A percentile compares a stretch with the other conserved stretches of the same genome.
Conservation (phyloP, 2,888 invertebrate species). For the Enoplolaimus lenunculus region DNA sequence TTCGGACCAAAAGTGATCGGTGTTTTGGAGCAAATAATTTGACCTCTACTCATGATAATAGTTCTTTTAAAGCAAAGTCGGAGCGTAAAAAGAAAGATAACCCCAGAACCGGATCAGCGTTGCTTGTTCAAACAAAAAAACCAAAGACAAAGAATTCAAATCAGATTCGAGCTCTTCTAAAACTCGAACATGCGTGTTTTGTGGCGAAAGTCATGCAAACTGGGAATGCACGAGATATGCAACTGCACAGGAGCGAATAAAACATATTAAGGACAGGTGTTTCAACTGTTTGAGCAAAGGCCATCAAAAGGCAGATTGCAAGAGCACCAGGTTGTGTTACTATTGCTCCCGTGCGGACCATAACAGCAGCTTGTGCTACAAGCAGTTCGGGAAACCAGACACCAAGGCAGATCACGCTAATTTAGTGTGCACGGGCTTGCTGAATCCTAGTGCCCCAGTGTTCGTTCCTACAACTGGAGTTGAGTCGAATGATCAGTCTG, state of each 20-base stretch:
- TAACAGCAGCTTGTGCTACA: not conserved
- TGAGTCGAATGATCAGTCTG: not conserved
- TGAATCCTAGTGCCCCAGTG: not conserved
- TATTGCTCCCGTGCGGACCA: not conserved
- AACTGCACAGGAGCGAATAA: not conserved
- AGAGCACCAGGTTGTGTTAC: not conserved
- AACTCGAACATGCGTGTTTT: not conserved
- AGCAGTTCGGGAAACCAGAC: not conserved
- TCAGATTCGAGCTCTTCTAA: too few species aligned
- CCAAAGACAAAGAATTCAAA: not conserved
- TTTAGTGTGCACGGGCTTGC: too few species aligned
- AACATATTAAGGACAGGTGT: not conserved
- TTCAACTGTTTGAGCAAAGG: not conserved
- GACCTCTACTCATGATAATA: not conserved
- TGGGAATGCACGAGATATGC: not conserved
- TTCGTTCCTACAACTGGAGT: not conserved
- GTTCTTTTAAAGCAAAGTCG: not conserved
- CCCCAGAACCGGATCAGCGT: not conserved
- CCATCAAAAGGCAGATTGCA: not conserved
- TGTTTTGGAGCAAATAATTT: not conserved
- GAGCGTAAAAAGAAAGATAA: not conserved
- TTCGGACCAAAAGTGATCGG: not conserved
- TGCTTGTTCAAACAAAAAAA: not conserved
- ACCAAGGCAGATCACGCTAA: not conserved
- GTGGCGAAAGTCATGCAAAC: not conserved